These are phyloP conservation scores for Merodon equestris DNA, from an alignment of 2,888 invertebrate genomes.

Conservation along the genomic window DNA sequence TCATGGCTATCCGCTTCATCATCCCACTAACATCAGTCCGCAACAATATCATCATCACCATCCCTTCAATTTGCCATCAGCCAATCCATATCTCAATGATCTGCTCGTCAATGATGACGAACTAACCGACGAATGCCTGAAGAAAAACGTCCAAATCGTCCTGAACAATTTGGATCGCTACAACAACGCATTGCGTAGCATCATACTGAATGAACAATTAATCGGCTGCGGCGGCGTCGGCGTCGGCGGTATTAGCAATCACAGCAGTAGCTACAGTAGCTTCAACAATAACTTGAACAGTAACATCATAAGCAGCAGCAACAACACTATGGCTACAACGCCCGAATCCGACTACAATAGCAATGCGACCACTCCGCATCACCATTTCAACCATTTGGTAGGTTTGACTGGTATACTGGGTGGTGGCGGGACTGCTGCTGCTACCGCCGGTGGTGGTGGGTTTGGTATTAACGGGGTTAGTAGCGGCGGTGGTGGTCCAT, in stretches of 20 bases:
- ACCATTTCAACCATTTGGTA: slow-evolving; percentile 73
- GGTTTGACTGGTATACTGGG: slow-evolving; percentile 72
- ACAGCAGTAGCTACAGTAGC: slow-evolving; percentile 72
- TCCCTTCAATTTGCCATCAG: slow-evolving; percentile 73
- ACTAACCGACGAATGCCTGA: slow-evolving; percentile 79
- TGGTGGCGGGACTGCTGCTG: slow-evolving; percentile 37
- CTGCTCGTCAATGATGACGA: slow-evolving; percentile 72
- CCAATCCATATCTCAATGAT: slow-evolving; percentile 69
- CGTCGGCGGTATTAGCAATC: slow-evolving; percentile 70
- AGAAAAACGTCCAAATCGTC: slow-evolving; percentile 79
- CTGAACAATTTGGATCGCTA: slow-evolving; percentile 78
- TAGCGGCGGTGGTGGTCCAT: slow-evolving; percentile 71
- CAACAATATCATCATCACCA: slow-evolving; percentile 75
- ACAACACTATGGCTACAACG: slow-evolving; percentile 72
- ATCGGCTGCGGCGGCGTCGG: slow-evolving; percentile 17
- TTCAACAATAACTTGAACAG: slow-evolving; percentile 70
- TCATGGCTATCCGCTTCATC: slow-evolving; percentile 66
- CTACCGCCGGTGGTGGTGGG: slow-evolving; percentile 51
- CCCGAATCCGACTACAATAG: slow-evolving; percentile 79
- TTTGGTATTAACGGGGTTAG: neutral
- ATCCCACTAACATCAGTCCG: slow-evolving; percentile 49
- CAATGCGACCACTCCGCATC: slow-evolving; percentile 77
- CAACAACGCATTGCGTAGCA: slow-evolving; percentile 78
- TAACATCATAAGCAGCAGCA: slow-evolving; percentile 72
- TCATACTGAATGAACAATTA: slow-evolving; percentile 78